Evolutionary conservation across 2,113 vertebrate species (phyloP), one percentile per base, ranked within the genome.

Genomic region (Ibidorhyncha struthersii): DNA sequence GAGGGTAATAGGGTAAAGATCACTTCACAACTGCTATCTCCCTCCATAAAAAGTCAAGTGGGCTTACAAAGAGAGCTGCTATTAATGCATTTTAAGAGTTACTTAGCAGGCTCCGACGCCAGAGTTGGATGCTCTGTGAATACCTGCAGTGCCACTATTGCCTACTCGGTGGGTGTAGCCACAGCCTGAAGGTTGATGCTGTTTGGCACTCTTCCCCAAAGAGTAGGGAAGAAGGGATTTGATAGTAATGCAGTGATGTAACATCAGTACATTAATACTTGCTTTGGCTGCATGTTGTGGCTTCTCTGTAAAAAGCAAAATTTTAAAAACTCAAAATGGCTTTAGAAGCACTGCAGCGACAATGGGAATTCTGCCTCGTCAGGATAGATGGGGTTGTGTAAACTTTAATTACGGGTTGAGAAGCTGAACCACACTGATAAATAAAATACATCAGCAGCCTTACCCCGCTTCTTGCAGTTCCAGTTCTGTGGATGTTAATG

Each of bases 271-370:
- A 1, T 71, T 63, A 30, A 15, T 43, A 21, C 19, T 72, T 63
- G 41, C 45, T 89, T 82, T 82, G 70, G 58, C 67, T 76, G 38
- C 43, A 3, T 21, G 30, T 76, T 72, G 63, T 65, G 18, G 29
- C 27, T 88, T 89, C 43, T 40, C 30, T 87, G 65, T 73, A 38
- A 78, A 65, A 88, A 70, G 34, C 2, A 40, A 15, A 4, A n/a
- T 32, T 59, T 41, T 14, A 25, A 82, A 81, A 90, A 50, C 26
- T 36, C 61, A 15, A 66, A 50, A 40, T 66, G 66, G 47, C 62
- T 96, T 87, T 74, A 86, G 63, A 67, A 82, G 71, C 91, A 43
- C 61, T 83, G 76, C 73, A 97, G 86, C 65, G 71, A 14, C 34
- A 40, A 4, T 0, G 6, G 74, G 45, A 80, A n/a, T 53, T 87